Percentiles rank a stretch among this genome's conserved stretches.
Conservation (phyloP, 2,888 invertebrate genomes). For the Apeira syringaria region DNA sequence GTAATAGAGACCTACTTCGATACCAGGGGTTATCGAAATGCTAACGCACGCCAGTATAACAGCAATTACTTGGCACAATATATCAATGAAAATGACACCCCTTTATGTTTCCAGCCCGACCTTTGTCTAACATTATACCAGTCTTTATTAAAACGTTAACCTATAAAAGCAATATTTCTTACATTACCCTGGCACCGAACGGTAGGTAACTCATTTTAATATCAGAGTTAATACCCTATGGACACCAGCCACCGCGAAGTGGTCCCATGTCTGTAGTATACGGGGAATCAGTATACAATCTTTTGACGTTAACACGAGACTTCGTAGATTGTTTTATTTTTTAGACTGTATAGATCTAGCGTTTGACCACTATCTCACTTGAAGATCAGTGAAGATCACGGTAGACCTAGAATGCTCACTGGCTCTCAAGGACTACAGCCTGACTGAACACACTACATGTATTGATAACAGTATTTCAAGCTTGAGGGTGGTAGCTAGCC, state of each 20-base stretch:
- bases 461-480: no score
- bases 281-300: conserved; percentile 22
- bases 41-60: conserved; percentile 4
- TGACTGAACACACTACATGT: no score
- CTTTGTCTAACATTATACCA: conserved; percentile 23
- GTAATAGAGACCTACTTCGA: no score
- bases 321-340: no score
- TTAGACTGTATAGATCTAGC: no score
- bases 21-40: no score
- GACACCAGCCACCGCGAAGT: conserved; percentile 47
- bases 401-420: no score
- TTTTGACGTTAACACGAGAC: no score
- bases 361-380: no score
- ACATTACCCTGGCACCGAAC: conserved; percentile 25
- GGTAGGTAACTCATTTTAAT: conserved; percentile 42
- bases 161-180: conserved; percentile 38
- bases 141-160: conserved; percentile 28
- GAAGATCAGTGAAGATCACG: no score
- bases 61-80: conserved; percentile 13
- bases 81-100: conserved; percentile 11
- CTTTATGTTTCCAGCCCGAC: conserved; percentile 14
- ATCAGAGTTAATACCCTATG: conserved; percentile 41
- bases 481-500: no score
- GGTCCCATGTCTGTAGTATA: conserved; percentile 24
- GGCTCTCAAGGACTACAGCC: no score